These are phyloP conservation scores for Sparus aurata DNA, from an alignment of 2,797 vertebrate species.

Conservation along the genomic window DNA sequence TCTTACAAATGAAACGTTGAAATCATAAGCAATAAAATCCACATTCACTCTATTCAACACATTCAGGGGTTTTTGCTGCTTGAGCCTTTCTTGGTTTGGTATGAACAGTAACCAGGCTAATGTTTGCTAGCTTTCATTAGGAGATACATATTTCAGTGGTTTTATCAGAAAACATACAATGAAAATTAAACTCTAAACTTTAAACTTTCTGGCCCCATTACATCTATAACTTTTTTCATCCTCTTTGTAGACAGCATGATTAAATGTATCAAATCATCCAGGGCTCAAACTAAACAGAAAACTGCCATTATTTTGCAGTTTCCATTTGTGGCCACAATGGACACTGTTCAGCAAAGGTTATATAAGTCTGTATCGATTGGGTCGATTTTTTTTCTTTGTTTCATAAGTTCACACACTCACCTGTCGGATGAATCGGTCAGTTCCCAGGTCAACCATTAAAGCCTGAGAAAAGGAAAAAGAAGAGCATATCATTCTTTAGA, in stretches of 20 bases:
- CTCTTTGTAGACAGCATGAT: background rate
- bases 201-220: background rate
- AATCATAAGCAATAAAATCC: background rate
- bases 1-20: background rate
- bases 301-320: background rate
- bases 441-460: conserved; percentile 97
- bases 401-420: conserved; percentile 78
- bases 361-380: background rate
- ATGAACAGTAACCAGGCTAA: background rate
- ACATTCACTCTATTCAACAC: background rate
- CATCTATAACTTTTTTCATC: background rate
- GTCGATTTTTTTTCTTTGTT: conserved; percentile 1
- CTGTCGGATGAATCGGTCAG: conserved; percentile 98
- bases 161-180: background rate
- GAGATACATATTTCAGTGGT: background rate
- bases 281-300: background rate
- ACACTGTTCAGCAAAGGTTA: conserved; percentile 2
- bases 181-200: background rate
- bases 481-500: conserved; percentile 16
- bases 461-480: conserved; percentile 84
- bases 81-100: background rate
- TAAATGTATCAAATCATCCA: background rate
- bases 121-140: conserved; percentile 17
- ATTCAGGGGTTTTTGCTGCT: background rate
- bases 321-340: background rate